These are phyloP conservation scores for Brachirus orientalis DNA, from an alignment of 2,113 vertebrate species.

Conservation along the genomic window DNA sequence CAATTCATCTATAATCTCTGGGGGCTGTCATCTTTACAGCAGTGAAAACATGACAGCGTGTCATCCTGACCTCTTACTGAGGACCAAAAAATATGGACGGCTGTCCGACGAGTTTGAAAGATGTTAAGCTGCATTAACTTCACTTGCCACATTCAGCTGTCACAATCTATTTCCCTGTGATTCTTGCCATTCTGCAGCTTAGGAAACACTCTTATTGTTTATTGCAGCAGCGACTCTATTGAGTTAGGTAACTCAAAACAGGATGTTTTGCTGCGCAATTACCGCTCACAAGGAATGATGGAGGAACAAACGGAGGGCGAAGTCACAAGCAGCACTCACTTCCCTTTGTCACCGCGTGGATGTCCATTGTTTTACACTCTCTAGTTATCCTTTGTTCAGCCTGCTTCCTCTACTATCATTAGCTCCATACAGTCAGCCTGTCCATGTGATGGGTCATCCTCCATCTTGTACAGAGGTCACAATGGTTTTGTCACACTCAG, in stretches of 20 bases:
- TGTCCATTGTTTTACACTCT: slow-evolving; percentile 68
- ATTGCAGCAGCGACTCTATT: slow-evolving; percentile 68
- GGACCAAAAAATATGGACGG: slow-evolving; percentile 41
- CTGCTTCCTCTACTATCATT: slow-evolving; percentile 62
- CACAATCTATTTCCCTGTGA: slow-evolving; percentile 65
- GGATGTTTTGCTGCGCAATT: slow-evolving; percentile 78
- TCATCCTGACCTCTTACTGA: slow-evolving; percentile 65
- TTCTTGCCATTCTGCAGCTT: slow-evolving; percentile 67
- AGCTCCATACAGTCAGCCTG: slow-evolving; percentile 30
- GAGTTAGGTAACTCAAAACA: slow-evolving; percentile 80
- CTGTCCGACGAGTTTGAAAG: slow-evolving; percentile 21
- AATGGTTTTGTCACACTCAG: slow-evolving; percentile 1
- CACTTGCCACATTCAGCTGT: slow-evolving; percentile 58
- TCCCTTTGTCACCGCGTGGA: slow-evolving; percentile 46
- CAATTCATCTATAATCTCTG: slow-evolving; percentile 65
- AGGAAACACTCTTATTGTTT: slow-evolving; percentile 73
- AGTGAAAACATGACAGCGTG: slow-evolving; percentile 55
- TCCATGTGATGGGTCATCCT: slow-evolving; percentile 29
- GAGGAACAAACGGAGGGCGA: slow-evolving; percentile 71
- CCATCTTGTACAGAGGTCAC: slow-evolving; percentile 21
- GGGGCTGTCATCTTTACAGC: slow-evolving; percentile 66
- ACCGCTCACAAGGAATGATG: slow-evolving; percentile 76
- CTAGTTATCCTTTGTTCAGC: slow-evolving; percentile 56
- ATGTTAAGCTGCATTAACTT: slow-evolving; percentile 38
- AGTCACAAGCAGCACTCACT: slow-evolving; percentile 62